These are phyloP conservation scores for Echinometra lucunter DNA, from an alignment of 53 echinoderm and acorn worm species.

Conservation along the genomic window DNA sequence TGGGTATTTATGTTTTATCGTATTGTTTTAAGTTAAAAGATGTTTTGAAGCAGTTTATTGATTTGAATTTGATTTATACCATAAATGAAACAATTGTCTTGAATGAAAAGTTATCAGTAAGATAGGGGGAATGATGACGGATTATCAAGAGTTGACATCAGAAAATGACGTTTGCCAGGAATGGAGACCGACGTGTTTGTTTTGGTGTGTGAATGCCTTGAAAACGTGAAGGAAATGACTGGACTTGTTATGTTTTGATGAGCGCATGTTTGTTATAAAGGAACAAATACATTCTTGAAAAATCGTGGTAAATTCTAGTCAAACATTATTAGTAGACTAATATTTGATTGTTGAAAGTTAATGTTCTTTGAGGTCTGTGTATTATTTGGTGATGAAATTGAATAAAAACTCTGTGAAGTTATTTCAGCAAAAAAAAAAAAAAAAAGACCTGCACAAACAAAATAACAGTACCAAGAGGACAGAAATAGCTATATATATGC, in stretches of 20 bases:
- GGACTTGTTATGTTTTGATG: not conserved
- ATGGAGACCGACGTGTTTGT: not conserved
- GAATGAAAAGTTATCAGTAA: not conserved
- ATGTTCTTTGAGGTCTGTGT: too few species aligned
- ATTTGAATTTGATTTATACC: not conserved
- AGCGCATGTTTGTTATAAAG: not conserved
- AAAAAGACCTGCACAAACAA: too few species aligned
- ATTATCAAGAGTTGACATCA: not conserved
- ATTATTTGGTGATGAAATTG: too few species aligned
- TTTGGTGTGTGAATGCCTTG: slow-evolving; percentile 40
- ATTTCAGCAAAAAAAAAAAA: too few species aligned
- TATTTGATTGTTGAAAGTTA: too few species aligned
- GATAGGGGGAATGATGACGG: not conserved
- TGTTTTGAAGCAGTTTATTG: not conserved
- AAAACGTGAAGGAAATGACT: not conserved
- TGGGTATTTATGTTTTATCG: slow-evolving; percentile 20
- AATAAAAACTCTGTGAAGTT: too few species aligned
- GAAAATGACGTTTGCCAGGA: slow-evolving; percentile 18
- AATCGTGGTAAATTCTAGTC: too few species aligned
- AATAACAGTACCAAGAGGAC: too few species aligned
- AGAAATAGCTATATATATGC: too few species aligned
- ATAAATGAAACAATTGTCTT: not conserved
- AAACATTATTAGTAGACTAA: too few species aligned
- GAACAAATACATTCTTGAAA: too few species aligned
- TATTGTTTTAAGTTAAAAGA: not conserved